Conservation (phyloP, 2,113 vertebrate genomes). For the Gyps fulvus region DNA sequence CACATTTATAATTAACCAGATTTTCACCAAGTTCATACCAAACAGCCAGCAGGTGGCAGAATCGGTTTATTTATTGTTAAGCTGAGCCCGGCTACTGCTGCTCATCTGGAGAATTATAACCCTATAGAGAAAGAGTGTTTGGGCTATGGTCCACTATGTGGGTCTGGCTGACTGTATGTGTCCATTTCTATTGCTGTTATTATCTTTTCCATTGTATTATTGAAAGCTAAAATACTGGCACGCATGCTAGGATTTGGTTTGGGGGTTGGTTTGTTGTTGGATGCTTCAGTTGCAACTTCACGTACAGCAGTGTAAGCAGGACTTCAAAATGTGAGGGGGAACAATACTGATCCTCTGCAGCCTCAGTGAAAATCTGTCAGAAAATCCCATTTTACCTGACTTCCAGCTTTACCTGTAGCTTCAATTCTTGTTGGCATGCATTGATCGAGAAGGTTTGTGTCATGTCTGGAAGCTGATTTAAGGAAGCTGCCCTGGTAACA, state of each 20-base stretch:
- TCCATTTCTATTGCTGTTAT: not conserved
- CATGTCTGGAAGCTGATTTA: not conserved
- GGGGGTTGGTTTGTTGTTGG: not conserved
- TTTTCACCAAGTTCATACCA: not conserved
- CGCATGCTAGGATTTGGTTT: not conserved
- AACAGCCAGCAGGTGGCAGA: constrained; percentile 21
- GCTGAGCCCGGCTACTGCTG: rapidly evolving
- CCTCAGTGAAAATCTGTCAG: not conserved
- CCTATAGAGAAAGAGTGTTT: not conserved
- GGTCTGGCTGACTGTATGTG: not conserved
- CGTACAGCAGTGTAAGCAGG: not conserved
- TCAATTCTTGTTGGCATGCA: not conserved
- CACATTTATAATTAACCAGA: not conserved
- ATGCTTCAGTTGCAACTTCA: not conserved
- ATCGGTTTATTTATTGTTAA: not conserved
- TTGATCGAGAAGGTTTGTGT: not conserved
- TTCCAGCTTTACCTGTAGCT: not conserved
- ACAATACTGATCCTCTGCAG: not conserved
- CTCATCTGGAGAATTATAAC: not conserved
- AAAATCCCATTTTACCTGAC: not conserved
- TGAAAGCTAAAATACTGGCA: not conserved
- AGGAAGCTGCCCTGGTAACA: not conserved
- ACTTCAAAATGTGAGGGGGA: not conserved
- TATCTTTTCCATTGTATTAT: not conserved
- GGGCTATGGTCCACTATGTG: not conserved